phyloP scores from a whole-genome alignment of 2,888 invertebrate genomes.

The Trisateles emortualis region DNA sequence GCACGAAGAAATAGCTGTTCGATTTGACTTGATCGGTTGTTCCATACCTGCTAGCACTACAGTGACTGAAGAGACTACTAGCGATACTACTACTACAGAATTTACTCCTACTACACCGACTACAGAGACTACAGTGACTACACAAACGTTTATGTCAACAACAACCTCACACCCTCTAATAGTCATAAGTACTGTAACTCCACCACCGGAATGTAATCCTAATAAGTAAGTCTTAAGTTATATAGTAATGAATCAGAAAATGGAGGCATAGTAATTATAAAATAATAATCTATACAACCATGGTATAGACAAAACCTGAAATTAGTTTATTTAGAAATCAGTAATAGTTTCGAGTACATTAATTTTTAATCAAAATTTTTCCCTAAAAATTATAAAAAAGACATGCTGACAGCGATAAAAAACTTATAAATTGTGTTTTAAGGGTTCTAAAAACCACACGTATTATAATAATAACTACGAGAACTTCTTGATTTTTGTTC shows the following conservation, averaged over 20 bases:
- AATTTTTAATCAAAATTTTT: no score
- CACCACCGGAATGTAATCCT: constrained; percentile 34
- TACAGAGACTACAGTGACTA: constrained; percentile 4
- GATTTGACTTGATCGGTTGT: constrained; percentile 93
- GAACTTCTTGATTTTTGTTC: no score
- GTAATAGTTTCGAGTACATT: no score
- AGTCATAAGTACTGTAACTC: constrained; percentile 29
- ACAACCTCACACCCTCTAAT: constrained; percentile 39
- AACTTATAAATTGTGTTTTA: no score
- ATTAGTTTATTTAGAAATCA: no score
- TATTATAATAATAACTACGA: no score
- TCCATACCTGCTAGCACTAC: constrained; percentile 1
- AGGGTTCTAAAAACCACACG: no score
- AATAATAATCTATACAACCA: no score
- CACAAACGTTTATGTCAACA: constrained; percentile 1
- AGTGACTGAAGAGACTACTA: constrained; percentile 1
- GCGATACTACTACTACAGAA: not conserved
- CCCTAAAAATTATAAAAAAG: no score
- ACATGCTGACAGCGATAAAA: no score
- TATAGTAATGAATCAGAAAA: not conserved
- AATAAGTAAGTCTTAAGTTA: constrained; percentile 38
- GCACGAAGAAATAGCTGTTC: constrained; percentile 89
- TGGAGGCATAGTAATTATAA: no score
- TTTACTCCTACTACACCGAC: not conserved
- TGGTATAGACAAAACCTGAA: no score